Evolutionary conservation across 2,888 invertebrate genomes (phyloP).

Genomic region (Maniola hyperantus): DNA sequence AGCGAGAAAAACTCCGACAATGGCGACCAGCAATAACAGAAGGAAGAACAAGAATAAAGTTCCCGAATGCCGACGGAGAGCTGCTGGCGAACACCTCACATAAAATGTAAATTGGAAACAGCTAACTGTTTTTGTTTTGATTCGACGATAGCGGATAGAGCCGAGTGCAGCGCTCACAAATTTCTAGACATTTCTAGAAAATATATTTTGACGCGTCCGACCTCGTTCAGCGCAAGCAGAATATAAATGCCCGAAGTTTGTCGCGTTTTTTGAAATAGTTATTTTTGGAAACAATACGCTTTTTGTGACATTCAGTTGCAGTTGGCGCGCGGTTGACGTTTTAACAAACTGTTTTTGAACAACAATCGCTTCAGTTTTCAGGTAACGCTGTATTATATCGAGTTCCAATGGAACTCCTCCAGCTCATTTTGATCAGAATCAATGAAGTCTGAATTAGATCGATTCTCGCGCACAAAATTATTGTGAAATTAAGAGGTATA

Average conservation of each 20-base stretch:
- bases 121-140: constrained; percentile 11
- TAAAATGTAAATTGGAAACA: constrained; percentile 11
- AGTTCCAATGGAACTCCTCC: too few species aligned
- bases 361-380: not conserved
- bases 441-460: too few species aligned
- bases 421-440: too few species aligned
- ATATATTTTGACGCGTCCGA: not conserved
- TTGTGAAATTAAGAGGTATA: too few species aligned
- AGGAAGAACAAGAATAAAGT: constrained; percentile 14
- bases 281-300: constrained; percentile 6
- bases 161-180: not conserved
- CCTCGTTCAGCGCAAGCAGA: not conserved
- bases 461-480: too few species aligned
- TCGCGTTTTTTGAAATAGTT: constrained; percentile 4
- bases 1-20: not conserved
- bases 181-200: not conserved
- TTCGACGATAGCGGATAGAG: constrained; percentile 1
- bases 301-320: not conserved
- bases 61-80: constrained; percentile 1
- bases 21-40: constrained; percentile 5
- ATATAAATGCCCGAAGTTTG: constrained; percentile 4
- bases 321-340: not conserved
- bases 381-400: too few species aligned
- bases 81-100: constrained; percentile 3
- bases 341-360: not conserved